Base-by-base conservation (phyloP, 2,888 invertebrate species). In the Anodontia alba region DNA sequence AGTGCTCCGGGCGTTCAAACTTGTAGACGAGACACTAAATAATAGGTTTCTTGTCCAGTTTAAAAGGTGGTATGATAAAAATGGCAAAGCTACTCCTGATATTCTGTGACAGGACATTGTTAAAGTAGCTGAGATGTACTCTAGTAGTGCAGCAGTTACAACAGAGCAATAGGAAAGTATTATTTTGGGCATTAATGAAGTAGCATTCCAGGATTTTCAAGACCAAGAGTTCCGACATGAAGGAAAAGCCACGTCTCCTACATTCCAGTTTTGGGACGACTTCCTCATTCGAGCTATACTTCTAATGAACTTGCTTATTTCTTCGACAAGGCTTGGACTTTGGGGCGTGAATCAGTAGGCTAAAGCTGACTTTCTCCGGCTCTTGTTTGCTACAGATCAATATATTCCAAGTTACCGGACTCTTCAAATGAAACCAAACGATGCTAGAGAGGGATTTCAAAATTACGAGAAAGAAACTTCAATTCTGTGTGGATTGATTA, bases 321-420 rank as follows among this genome's bases (percentile, higher is more conserved):
- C 51, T 7, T 42, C 68, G 8, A 31, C 73, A 29, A 23, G 73
- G 8, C 31, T n/a, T 26, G 43, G 67, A 2, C 20, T 26, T 33
- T 78, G 73, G 73, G 26, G 17, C 0, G 38, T 67, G 1, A 49
- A 77, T 57, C 62, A 66, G 26, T 62, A 36, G 71, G 54, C 77
- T 1, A 77, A 77, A 38, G 8, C 36, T 5, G 1, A 49, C 1
- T 33, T 77, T 3, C 17, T 71, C n/a, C 51, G 73, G 29, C 20
- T 68, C 10, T n/a, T 78, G 29, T 78, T 67, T 62, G 66, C 51
- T 15, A 57, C 78, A 17, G 73, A 78, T 38, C 38, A 38, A 38
- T 38, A 38, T 38, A 38, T 38, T 38, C 38, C 38, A 12, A 38
- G 38, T 38, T 38, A 38, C 38, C 38, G 5, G 7, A 38, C 38